Evolutionary conservation across 92 coral and sea anemone species (phyloP), one percentile per base, ranked within the genome.

Genomic region (Meandrina meandrites): DNA sequence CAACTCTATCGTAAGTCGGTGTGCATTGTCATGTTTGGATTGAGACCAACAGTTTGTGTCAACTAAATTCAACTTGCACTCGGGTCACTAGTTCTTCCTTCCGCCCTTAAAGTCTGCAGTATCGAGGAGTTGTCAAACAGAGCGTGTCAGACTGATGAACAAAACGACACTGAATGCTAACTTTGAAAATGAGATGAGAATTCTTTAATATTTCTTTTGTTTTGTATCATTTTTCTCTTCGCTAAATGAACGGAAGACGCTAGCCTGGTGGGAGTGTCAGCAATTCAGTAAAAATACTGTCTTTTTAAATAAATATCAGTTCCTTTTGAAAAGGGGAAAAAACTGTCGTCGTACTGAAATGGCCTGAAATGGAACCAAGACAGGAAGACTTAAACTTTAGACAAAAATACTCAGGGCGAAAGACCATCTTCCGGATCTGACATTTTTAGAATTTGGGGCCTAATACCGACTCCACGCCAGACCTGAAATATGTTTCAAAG

Each of bases 311-410:
- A 72, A 54, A 72, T 24, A 35, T 36, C 53, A 16, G 37, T 51
- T 83, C 67, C 53, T 53, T 71, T 83, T 28, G 10, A 32, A 34
- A 35, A n/a, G n/a, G n/a, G 30, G 80, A 36, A 35, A 78, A 32
- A 78, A n/a, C n/a, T n/a, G n/a, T n/a, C n/a, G n/a, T n/a, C n/a
- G n/a, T n/a, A n/a, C n/a, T n/a, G n/a, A 54, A 81, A 3, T 37
- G 10, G 16, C 21, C 28, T 31, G 30, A 24, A 82, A 50, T 51
- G 66, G 51, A 67, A 45, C 85, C 40, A 13, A 21, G 35, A 35
- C 78, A 71, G 86, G 79, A 83, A 70, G 78, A 45, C 86, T 48
- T 47, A 8, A 50, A 31, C 24, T n/a, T 66, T 32, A 51, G 69
- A 83, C 69, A 34, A 8, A 73, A 73, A 73, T 73, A 73, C 30